Evolutionary conservation across 2,797 vertebrate species (phyloP).

Genomic region (Urophycis tenuis): DNA sequence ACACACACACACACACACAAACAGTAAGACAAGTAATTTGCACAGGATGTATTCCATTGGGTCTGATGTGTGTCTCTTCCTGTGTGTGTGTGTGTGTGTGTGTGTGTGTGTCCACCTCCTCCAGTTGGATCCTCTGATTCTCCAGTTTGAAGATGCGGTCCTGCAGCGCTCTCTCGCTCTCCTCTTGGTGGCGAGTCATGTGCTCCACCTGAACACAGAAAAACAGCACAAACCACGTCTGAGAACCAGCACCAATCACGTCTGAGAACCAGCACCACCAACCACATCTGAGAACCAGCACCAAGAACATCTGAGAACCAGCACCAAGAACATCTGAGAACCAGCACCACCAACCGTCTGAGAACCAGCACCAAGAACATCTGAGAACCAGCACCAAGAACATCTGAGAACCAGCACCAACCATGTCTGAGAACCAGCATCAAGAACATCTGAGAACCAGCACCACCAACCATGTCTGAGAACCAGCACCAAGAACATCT

Average conservation of each 20-base stretch:
- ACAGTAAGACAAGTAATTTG: background rate
- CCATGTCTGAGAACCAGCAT: background rate
- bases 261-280: background rate
- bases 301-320: background rate
- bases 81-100: background rate
- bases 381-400: background rate
- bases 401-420: background rate
- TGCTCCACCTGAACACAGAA: slow-evolving; percentile 72
- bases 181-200: slow-evolving; percentile 75
- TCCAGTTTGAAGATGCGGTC: slow-evolving; percentile 85
- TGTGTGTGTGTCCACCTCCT: slow-evolving; percentile 72
- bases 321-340: no score
- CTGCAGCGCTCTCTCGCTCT: slow-evolving; percentile 75
- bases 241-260: background rate
- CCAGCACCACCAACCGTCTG: background rate
- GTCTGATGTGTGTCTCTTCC: background rate
- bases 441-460: background rate
- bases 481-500: background rate
- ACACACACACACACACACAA: background rate
- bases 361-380: background rate
- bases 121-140: slow-evolving; percentile 74
- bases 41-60: background rate
- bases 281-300: background rate
- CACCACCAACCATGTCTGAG: background rate
- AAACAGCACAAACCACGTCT: background rate